Evolutionary conservation across 2,797 vertebrate species (phyloP).

Genomic region (Aplochiton taeniatus): DNA sequence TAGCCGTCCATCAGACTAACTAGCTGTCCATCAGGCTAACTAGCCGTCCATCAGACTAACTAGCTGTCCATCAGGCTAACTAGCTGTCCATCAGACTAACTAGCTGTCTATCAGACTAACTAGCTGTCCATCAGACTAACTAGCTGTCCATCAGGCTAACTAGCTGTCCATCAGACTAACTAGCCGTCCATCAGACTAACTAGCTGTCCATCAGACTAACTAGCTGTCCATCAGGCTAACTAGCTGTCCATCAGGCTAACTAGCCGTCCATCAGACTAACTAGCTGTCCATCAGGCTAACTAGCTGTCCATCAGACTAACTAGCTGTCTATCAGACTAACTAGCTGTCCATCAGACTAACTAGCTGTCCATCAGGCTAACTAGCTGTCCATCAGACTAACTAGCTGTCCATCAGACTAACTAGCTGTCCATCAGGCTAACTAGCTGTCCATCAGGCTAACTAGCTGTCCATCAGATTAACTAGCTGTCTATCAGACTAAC

Average conservation of each 20-base stretch:
- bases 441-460: neutral
- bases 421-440: constrained; percentile 19
- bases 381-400: constrained; percentile 19
- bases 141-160: constrained; percentile 19
- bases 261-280: constrained; percentile 19
- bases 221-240: constrained; percentile 19
- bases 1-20: neutral
- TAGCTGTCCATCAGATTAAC: constrained; percentile 19
- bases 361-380: neutral
- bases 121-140: neutral
- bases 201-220: neutral
- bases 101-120: constrained; percentile 20
- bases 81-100: neutral
- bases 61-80: constrained; percentile 19
- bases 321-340: neutral
- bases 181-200: constrained; percentile 19
- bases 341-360: constrained; percentile 19
- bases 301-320: constrained; percentile 19
- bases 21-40: constrained; percentile 19
- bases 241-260: neutral
- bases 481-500: neutral
- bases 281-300: neutral
- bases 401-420: neutral
- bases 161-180: neutral
- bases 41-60: neutral